Percentiles rank a stretch among this genome's conserved stretches.
These are phyloP conservation scores for Leucophenga varia DNA, from an alignment of 1,140 invertebrate species.

Conservation along the genomic window DNA sequence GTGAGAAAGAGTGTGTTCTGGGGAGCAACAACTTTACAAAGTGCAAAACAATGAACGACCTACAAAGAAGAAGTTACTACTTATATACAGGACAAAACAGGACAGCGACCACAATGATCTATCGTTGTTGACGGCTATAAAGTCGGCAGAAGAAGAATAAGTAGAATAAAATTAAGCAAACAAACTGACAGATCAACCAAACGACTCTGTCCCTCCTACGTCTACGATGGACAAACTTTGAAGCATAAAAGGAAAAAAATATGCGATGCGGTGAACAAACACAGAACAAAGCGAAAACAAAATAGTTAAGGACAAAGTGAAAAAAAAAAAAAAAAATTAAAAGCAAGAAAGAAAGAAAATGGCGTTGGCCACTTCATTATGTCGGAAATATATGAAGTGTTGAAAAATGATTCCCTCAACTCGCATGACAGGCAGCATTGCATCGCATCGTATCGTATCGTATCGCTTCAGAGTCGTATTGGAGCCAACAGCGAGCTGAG, in stretches of 20 bases:
- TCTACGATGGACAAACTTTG: too few species aligned
- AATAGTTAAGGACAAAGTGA: background rate
- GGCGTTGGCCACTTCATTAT: conserved; percentile 43
- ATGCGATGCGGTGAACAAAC: conserved; percentile 23
- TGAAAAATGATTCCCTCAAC: conserved; percentile 50
- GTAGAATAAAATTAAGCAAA: conserved; percentile 20
- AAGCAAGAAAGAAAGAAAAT: conserved; percentile 4
- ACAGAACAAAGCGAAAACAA: conserved; percentile 23
- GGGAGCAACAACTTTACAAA: conserved; percentile 18
- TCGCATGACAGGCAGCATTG: conserved; percentile 8
- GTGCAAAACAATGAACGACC: conserved; percentile 14
- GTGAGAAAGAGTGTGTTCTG: background rate
- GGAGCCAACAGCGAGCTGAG: too few species aligned
- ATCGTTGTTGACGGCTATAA: conserved; percentile 21
- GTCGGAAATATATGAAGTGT: conserved; percentile 45
- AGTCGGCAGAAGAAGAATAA: conserved; percentile 20
- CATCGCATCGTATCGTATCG: background rate
- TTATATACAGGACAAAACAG: conserved; percentile 11
- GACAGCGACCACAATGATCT: conserved; percentile 39
- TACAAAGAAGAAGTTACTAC: conserved; percentile 13
- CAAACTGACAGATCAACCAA: too few species aligned
- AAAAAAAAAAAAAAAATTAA: conserved; percentile 10
- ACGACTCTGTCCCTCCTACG: too few species aligned
- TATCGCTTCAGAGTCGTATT: too few species aligned
- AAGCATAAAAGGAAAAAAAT: conserved; percentile 17